phyloP scores from a whole-genome alignment of 2,888 invertebrate species.

The Taphrorychus bicolor region DNA sequence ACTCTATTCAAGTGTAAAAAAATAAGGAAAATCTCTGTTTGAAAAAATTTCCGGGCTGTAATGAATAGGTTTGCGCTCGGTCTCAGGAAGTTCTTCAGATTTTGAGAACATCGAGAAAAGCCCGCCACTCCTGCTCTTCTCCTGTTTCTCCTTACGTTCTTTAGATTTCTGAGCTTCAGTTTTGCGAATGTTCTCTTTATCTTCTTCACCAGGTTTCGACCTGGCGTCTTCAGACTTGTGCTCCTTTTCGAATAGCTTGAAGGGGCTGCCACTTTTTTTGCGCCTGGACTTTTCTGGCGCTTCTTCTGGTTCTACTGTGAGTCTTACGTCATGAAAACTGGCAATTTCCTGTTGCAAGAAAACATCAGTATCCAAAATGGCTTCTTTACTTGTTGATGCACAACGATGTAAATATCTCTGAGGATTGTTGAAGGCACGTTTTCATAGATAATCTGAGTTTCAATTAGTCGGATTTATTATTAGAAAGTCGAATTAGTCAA shows the following conservation, averaged over 20 bases:
- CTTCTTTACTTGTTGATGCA: background rate
- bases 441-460: constrained; percentile 36
- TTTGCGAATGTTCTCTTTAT: constrained; percentile 29
- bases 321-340: constrained; percentile 46
- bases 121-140: constrained; percentile 28
- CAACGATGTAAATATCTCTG: constrained; percentile 14
- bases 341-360: constrained; percentile 31
- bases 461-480: too few species aligned
- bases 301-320: background rate
- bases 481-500: too few species aligned
- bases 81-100: constrained; percentile 18
- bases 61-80: constrained; percentile 12
- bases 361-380: constrained; percentile 3
- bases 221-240: constrained; percentile 23
- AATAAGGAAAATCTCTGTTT: too few species aligned
- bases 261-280: constrained; percentile 44
- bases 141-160: constrained; percentile 28
- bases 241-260: constrained; percentile 46
- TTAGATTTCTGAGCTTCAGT: constrained; percentile 18
- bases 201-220: constrained; percentile 7
- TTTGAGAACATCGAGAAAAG: constrained; percentile 40
- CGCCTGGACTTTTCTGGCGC: constrained; percentile 18
- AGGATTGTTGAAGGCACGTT: constrained; percentile 19
- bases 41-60: constrained; percentile 34
- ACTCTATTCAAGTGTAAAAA: constrained; percentile 46